Evolutionary conservation across 2,797 vertebrate genomes (phyloP), one percentile per base, ranked within the genome.

Genomic region (Malacoraja senta): DNA sequence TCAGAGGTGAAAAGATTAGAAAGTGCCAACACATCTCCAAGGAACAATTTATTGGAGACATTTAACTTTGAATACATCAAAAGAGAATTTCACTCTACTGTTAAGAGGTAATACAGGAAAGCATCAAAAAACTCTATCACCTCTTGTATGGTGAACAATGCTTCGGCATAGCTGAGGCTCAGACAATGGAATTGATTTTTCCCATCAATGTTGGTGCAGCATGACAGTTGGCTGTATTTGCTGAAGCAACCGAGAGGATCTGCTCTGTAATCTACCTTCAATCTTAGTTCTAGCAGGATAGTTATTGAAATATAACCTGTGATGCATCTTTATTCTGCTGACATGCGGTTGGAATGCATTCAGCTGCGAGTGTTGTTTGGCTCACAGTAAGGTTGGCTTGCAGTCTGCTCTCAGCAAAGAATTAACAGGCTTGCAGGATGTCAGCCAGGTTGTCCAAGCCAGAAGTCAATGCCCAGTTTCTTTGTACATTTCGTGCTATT

Each of bases 401-500:
- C 35, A 53, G 88, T 44, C 35, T 91, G 35, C 88, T 91, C 88
- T 44, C 1, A 74, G 24, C 35, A 74, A 83, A 91, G 35, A 91
- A 74, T 71, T 91, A 91, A 38, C 68, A 72, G 65, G 24, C 88
- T 72, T 65, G 32, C 61, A 88, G 84, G 61, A 91, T 91, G 68
- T 91, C 32, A 26, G 38, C 32, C 26, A 44, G 35, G 72, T 91
- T 19, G 12, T 74, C 21, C 32, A 44, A 35, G 3, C 88, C 1
- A 91, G 65, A 38, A 26, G 8, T 38, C 2, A 72, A 12, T 2
- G 32, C 68, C 68, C 44, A 35, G 88, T 35, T 72, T 21, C 68
- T 91, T 71, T 53, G 35, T 71, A 38, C 71, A 53, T 15, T 72
- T 53, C 72, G 32, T 44, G 15, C 35, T 44, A 24, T 74, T 74